Base-by-base conservation (phyloP, 2,888 invertebrate species). In the Maniola hyperantus region DNA sequence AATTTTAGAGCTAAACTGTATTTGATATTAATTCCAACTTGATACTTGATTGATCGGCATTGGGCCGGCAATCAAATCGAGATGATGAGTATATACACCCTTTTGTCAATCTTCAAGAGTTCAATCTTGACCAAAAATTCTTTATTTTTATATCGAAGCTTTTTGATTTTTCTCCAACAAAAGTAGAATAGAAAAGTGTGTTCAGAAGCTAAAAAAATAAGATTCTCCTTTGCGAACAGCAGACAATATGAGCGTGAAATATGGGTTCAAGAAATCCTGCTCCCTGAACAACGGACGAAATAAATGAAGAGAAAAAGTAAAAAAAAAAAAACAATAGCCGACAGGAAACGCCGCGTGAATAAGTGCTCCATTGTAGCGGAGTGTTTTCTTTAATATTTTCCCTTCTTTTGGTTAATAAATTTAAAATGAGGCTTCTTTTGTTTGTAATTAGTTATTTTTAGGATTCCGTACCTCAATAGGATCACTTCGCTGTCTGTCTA, bases 221-320 rank as follows among this genome's bases (percentile, higher is more conserved):
- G 64, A 68, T 53, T 68, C 59, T 68, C 60, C 57, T 51, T 85
- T 83, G 84, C 80, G 83, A 88, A 85, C 83, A 76, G 77, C 73
- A 80, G 79, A 88, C 91, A 92, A 92, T 92, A 92, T 92, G 91
- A 92, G 84, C 83, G 85, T 91, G 88, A 92, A 91, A 92, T 91
- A 92, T 89, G 91, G 89, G 89, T 84, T 84, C 87, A 87, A 91
- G 91, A 90, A 87, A 92, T 91, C 91, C 91, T 90, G 90, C 73
- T 66, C 79, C 76, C 77, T 82, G 82, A 82, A 83, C 84, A 85
- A 84, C 83, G 81, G 80, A 77, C 81, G 83, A 86, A 82, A 87
- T 88, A 90, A 91, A 89, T 89, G 89, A 90, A 89, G 84, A 87
- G 89, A 89, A 87, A 88, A 91, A 88, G 83, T 89, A 81, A 81